Conservation (phyloP, 2,113 vertebrate species). For the Pseudolaguvia tuberculata region DNA sequence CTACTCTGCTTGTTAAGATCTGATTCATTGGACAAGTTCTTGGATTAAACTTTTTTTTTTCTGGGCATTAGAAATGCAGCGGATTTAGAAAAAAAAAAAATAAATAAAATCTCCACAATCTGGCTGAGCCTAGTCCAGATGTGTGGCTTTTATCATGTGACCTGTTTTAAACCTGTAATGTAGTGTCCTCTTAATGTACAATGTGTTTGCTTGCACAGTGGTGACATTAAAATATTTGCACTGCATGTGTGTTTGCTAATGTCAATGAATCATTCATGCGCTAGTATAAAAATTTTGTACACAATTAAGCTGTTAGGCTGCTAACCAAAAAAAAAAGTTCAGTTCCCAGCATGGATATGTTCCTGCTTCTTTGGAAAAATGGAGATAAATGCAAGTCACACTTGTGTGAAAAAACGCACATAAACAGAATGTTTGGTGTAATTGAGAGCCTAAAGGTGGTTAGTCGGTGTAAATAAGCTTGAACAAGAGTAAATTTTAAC, state of each 20-base stretch:
- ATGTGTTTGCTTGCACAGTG: conserved; percentile 46
- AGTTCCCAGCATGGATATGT: no score
- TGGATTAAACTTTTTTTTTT: not conserved
- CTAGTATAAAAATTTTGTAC: no score
- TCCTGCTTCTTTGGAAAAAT: no score
- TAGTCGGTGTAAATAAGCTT: not conserved
- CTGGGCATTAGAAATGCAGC: conserved; percentile 47
- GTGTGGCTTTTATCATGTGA: conserved; percentile 41
- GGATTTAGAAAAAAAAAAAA: not conserved
- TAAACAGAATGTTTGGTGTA: not conserved
- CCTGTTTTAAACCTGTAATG: conserved; percentile 47
- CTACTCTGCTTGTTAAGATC: conserved; percentile 16
- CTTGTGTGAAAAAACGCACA: no score
- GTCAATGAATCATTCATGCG: not conserved
- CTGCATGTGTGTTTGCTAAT: conserved; percentile 32
- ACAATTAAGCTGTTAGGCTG: no score
- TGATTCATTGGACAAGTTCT: not conserved
- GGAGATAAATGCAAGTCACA: no score
- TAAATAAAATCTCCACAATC: conserved; percentile 13
- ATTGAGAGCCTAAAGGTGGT: not conserved
- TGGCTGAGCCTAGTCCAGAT: conserved; percentile 31
- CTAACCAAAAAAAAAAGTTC: no score
- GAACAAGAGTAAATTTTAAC: no score
- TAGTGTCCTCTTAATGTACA: conserved; percentile 42
- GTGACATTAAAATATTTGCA: conserved; percentile 56